Evolutionary conservation across 2,797 vertebrate genomes (phyloP).

Genomic region (Apogon hyalosoma): DNA sequence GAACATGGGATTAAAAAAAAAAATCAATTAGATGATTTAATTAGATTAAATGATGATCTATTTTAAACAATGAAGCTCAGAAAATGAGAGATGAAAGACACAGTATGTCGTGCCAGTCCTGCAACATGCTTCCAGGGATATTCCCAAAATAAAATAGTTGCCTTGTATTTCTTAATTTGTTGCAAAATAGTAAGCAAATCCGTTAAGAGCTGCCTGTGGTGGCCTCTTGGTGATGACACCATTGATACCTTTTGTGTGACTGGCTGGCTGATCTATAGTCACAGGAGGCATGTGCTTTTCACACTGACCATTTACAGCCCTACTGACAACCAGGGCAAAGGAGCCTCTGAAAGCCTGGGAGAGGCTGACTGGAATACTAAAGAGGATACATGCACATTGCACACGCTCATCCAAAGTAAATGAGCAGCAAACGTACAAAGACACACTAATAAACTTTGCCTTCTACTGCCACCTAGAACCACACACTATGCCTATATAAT

Average conservation of each 20-base stretch:
- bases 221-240: constrained; percentile 26
- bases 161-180: not conserved
- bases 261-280: constrained; percentile 6
- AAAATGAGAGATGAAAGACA: not conserved
- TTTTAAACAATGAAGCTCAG: too few species aligned
- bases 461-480: constrained; percentile 52
- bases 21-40: not conserved
- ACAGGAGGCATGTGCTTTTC: constrained; percentile 34
- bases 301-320: constrained; percentile 51
- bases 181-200: constrained; percentile 1
- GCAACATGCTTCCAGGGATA: not conserved
- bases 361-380: constrained; percentile 74
- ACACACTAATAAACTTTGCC: constrained; percentile 25
- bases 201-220: constrained; percentile 13
- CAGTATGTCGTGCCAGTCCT: not conserved
- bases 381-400: constrained; percentile 28
- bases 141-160: too few species aligned
- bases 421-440: constrained; percentile 11
- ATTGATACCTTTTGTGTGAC: constrained; percentile 43
- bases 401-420: constrained; percentile 9
- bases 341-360: constrained; percentile 51
- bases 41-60: too few species aligned
- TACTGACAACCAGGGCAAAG: constrained; percentile 55
- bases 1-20: not conserved
- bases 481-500: too few species aligned